A percentile compares a stretch with the other conserved stretches of the same genome.
Conservation (phyloP, 2,888 invertebrate species). For the Drosophila eohydei region DNA sequence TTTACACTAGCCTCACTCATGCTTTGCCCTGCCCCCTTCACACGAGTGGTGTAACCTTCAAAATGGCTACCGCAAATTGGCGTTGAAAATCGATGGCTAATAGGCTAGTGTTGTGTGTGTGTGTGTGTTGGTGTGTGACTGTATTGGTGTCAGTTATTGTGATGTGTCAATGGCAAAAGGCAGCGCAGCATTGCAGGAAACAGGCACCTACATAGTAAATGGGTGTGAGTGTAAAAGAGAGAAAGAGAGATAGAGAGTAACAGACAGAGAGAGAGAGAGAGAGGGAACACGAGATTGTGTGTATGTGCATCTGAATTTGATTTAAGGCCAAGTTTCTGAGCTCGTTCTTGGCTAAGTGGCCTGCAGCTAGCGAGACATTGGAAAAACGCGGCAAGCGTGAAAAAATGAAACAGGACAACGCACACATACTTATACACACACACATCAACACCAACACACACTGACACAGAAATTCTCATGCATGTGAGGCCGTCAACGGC, state of each 20-base stretch:
- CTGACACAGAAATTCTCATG: conserved; percentile 13
- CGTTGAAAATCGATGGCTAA: conserved; percentile 74
- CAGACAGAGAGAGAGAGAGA: background rate
- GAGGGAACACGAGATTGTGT: background rate
- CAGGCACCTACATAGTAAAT: background rate
- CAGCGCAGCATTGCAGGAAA: conserved; percentile 54
- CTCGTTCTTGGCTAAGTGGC: conserved; percentile 41
- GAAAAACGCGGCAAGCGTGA: conserved; percentile 65
- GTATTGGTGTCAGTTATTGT: conserved; percentile 43
- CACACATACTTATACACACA: conserved; percentile 23
- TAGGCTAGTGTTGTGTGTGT: conserved; percentile 43
- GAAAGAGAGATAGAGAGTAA: background rate
- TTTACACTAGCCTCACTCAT: conserved; percentile 4
- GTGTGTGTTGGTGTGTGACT: background rate
- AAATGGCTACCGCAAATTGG: conserved; percentile 69
- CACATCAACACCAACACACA: conserved; percentile 5
- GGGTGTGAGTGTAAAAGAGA: background rate
- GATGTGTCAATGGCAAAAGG: conserved; percentile 73
- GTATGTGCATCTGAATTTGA: conserved; percentile 64
- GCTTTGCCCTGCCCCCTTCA: background rate
- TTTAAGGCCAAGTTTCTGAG: conserved; percentile 69
- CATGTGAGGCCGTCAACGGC: conserved; percentile 55
- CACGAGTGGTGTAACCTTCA: conserved; percentile 59
- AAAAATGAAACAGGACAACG: conserved; percentile 47
- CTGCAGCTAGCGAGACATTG: conserved; percentile 59